Evolutionary conservation across 2,113 vertebrate species (phyloP).

Genomic region (Malurus elegans): DNA sequence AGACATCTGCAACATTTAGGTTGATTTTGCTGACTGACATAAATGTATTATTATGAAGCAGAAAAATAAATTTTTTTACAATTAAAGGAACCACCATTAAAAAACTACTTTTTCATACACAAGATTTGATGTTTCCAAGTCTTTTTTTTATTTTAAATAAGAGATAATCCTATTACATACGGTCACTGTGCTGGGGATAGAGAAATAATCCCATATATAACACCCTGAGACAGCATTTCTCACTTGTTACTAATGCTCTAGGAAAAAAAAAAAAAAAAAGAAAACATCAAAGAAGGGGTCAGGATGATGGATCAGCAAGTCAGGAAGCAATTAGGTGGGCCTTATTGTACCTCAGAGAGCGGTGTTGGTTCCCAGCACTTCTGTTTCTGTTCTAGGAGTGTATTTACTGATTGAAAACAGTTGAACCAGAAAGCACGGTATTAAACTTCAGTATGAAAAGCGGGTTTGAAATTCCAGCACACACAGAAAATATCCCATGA

Average conservation of each 20-base stretch:
- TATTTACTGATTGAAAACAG: background rate
- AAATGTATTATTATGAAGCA: background rate
- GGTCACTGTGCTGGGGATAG: background rate
- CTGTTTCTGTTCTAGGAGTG: background rate
- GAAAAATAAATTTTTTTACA: background rate
- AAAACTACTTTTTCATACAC: background rate
- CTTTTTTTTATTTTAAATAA: slow-evolving; percentile 26
- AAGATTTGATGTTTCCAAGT: background rate
- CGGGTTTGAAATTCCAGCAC: background rate
- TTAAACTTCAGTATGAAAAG: background rate
- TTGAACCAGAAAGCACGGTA: background rate
- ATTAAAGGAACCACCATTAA: background rate
- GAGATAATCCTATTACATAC: background rate
- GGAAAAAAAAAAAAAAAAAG: background rate
- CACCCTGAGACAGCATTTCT: slow-evolving; percentile 35
- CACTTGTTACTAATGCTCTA: slow-evolving; percentile 1
- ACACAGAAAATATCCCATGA: background rate
- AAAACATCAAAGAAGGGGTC: slow-evolving; percentile 39
- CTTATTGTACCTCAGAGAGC: slow-evolving; percentile 27
- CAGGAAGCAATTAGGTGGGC: slow-evolving; percentile 64
- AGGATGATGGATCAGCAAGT: slow-evolving; percentile 36
- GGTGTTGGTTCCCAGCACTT: background rate
- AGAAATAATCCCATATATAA: slow-evolving; percentile 3
- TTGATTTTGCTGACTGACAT: slow-evolving; percentile 11
- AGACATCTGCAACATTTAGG: slow-evolving; percentile 1